Conservation (phyloP, 2,797 vertebrate genomes). For the Cygnus olor region DNA sequence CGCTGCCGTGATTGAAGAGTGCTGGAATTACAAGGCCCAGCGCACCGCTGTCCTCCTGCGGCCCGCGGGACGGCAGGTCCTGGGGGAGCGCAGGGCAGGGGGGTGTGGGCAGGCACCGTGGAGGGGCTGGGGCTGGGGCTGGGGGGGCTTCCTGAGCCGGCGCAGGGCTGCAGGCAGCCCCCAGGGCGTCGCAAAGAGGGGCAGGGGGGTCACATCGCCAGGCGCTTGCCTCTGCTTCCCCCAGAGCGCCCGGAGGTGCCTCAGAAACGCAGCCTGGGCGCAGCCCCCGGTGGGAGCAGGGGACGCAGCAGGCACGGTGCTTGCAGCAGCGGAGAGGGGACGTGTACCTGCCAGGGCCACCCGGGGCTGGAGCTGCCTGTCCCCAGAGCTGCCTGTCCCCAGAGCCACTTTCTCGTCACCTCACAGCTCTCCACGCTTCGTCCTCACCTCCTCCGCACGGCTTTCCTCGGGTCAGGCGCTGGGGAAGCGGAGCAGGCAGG, state of each 20-base stretch:
- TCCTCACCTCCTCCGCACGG: background rate
- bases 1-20: background rate
- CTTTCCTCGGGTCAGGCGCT: background rate
- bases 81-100: background rate
- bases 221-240: background rate
- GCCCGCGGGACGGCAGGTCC: background rate
- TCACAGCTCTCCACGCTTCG: background rate
- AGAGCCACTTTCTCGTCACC: no score
- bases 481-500: background rate
- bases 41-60: background rate
- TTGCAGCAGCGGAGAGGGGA: background rate
- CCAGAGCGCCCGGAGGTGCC: background rate
- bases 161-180: background rate
- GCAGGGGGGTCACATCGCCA: background rate
- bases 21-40: background rate
- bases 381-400: background rate
- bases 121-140: no score
- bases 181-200: background rate
- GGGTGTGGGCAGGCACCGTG: background rate
- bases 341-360: no score
- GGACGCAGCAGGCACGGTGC: background rate
- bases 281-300: background rate
- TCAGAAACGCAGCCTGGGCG: background rate
- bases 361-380: background rate
- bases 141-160: background rate